Evolutionary conservation across 2,888 invertebrate species (phyloP), one percentile per base, ranked within the genome.

Genomic region (Rhimphoctona megacephalus): DNA sequence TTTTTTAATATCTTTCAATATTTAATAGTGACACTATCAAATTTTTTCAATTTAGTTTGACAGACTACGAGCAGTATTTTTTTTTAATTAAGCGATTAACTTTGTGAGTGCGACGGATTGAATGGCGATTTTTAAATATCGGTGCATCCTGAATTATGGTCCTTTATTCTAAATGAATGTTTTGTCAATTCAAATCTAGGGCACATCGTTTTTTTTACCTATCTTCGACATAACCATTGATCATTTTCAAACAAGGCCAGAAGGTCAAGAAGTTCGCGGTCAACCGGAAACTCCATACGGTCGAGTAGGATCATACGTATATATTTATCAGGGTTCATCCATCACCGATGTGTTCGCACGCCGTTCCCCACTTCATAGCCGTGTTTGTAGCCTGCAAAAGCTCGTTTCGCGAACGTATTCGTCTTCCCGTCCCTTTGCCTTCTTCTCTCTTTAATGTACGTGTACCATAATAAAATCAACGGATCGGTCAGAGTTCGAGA

Each of bases 331-430:
- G 64, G 39, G 43, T 52, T 19, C 74, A 82, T 66, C 39, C 33
- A 67, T 74, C 66, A 76, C 69, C 39, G 69, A 70, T 69, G 61
- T 69, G 43, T 82, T 76, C 69, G 33, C 82, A 69, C 77, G 77
- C 77, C 57, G 43, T 81, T 67, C 61, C 17, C 66, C 49, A 49
- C 73, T 30, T 49, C 52, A 19, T 74, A 9, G 54, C 43, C n/a
- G 54, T 49, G n/a, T 67, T 30, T 6, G 9, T 74, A 39, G 30
- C 54, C n/a, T 52, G 11, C 70, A 49, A 70, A 39, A 81, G 54
- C 72, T 73, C 54, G 70, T 77, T 72, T 33, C 17, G 33, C 61
- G 30, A 77, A 49, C 69, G 49, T 61, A 72, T 76, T 77, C 77
- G 72, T 67, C 67, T 46, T 9, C 57, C 54, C 66, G 17, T n/a